Conservation (phyloP, 1,140 invertebrate genomes). For the Potamilus streckersoni region DNA sequence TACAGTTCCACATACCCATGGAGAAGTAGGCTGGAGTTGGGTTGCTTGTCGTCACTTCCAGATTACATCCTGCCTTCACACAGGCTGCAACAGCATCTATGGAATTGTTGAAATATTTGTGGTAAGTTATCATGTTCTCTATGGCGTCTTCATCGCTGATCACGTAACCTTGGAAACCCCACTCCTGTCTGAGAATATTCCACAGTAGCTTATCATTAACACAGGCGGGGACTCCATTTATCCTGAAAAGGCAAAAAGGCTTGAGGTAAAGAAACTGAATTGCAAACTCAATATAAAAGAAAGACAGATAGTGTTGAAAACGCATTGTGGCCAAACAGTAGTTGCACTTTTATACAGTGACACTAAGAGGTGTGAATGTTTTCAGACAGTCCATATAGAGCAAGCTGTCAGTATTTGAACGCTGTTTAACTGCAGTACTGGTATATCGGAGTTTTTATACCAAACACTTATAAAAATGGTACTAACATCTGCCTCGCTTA, state of each 20-base stretch:
- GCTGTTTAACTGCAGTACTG: too few relatives aligned
- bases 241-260: conserved; percentile 33
- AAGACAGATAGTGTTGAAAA: too few relatives aligned
- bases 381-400: too few relatives aligned
- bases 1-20: conserved; percentile 21
- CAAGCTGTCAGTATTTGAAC: too few relatives aligned
- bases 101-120: conserved; percentile 52
- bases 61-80: conserved; percentile 61
- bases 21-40: conserved; percentile 26
- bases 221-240: conserved; percentile 64
- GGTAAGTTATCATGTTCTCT: conserved; percentile 53
- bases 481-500: too few relatives aligned
- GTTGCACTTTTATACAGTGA: neutral
- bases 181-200: conserved; percentile 53
- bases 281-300: too few relatives aligned
- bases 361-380: neutral
- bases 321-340: neutral
- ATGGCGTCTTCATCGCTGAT: conserved; percentile 63
- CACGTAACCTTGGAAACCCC: conserved; percentile 64
- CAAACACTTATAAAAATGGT: too few relatives aligned
- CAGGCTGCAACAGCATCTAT: conserved; percentile 54
- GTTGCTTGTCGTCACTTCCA: conserved; percentile 50
- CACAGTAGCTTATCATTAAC: conserved; percentile 59
- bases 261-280: too few relatives aligned
- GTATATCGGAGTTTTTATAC: too few relatives aligned